Conservation (phyloP, 2,797 vertebrate species). For the Heterohyrax brucei region DNA sequence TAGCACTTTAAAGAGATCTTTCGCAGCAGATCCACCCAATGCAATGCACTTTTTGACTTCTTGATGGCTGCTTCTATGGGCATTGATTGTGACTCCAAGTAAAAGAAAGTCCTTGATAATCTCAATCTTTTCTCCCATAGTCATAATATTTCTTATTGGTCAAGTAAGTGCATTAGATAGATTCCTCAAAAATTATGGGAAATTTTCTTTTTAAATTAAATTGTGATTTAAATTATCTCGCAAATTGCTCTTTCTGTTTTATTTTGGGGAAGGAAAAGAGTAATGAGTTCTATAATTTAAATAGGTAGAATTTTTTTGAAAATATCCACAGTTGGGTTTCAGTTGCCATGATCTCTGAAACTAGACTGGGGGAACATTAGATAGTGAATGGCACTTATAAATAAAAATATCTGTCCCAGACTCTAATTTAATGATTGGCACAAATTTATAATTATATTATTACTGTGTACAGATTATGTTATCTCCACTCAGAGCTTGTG, state of each 20-base stretch:
- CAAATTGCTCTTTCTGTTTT: background rate
- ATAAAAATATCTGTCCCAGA: constrained; percentile 34
- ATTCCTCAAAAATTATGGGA: background rate
- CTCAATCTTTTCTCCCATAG: too few relatives aligned
- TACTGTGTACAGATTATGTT: constrained; percentile 8
- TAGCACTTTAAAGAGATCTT: too few relatives aligned
- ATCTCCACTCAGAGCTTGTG: background rate
- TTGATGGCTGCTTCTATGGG: too few relatives aligned
- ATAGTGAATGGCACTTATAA: constrained; percentile 41
- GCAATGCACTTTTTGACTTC: too few relatives aligned
- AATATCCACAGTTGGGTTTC: constrained; percentile 1
- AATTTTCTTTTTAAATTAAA: constrained; percentile 46
- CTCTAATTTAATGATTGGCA: constrained; percentile 31
- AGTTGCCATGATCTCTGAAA: background rate
- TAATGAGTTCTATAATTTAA: background rate
- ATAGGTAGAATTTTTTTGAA: background rate
- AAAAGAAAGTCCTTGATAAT: too few relatives aligned
- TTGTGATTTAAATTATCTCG: constrained; percentile 25
- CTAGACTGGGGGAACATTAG: background rate
- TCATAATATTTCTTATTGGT: too few relatives aligned
- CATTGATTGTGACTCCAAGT: too few relatives aligned
- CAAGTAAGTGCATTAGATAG: background rate
- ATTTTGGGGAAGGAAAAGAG: background rate
- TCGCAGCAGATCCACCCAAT: too few relatives aligned
- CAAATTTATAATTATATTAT: background rate